Evolutionary conservation across 2,113 vertebrate genomes (phyloP).

Genomic region (Cyanoramphus novaezelandiae): DNA sequence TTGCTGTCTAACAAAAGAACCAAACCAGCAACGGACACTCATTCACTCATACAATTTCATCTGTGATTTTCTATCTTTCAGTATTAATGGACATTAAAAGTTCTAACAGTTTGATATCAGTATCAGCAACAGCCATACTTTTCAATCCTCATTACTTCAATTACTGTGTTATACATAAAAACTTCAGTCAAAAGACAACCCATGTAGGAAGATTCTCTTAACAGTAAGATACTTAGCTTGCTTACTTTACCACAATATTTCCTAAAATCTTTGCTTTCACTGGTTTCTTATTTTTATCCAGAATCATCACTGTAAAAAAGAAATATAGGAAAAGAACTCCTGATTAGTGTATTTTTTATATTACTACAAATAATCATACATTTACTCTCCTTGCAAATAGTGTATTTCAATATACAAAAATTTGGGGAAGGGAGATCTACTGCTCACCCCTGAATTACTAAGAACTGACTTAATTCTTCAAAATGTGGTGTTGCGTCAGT

Average conservation of each 20-base stretch:
- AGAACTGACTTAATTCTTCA: neutral
- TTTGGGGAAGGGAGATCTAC: neutral
- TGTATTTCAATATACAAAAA: neutral
- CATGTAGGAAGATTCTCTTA: neutral
- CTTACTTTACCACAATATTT: conserved; percentile 97
- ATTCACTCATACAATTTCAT: neutral
- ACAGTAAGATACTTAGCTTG: conserved; percentile 40
- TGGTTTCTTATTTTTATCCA: conserved; percentile 86
- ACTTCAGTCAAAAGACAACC: neutral
- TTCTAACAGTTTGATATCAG: neutral
- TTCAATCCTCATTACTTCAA: neutral
- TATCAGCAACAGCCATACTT: neutral
- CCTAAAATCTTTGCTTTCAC: conserved; percentile 85
- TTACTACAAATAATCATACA: neutral
- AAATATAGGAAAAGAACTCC: neutral
- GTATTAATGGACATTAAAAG: neutral
- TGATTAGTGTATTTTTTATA: neutral
- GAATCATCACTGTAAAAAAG: conserved; percentile 83
- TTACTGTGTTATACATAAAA: neutral
- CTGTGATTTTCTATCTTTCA: neutral
- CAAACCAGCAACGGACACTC: neutral
- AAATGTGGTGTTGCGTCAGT: neutral
- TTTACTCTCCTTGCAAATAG: neutral
- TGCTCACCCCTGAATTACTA: neutral
- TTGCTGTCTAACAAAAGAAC: neutral